A percentile compares a stretch with the other conserved stretches of the same genome.
These are phyloP conservation scores for Entomobrya proxima DNA, from an alignment of 2,888 invertebrate genomes.

Conservation along the genomic window DNA sequence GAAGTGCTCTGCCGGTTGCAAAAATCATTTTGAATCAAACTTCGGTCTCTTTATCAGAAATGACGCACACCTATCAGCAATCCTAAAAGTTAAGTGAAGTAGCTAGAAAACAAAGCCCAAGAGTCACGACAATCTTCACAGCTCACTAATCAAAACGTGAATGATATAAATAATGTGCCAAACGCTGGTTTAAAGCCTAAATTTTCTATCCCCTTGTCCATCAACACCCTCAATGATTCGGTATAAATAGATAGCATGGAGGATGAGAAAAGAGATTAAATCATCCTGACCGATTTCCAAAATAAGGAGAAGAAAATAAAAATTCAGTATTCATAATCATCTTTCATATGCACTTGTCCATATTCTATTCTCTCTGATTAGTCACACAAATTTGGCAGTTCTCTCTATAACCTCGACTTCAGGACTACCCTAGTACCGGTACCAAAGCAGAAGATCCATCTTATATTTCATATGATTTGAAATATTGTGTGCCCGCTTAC, in stretches of 20 bases:
- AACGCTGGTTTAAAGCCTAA: conserved; percentile 24
- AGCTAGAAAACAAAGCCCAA: background rate
- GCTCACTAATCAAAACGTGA: conserved; percentile 48
- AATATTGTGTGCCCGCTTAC: conserved; percentile 3
- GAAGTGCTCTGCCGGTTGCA: conserved; percentile 69
- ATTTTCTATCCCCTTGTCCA: background rate
- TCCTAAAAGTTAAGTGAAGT: background rate
- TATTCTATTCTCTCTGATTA: background rate
- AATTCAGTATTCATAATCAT: conserved; percentile 24
- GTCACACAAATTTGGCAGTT: too few species aligned
- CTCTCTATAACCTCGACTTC: too few species aligned
- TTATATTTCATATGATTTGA: background rate
- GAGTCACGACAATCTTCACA: conserved; percentile 57
- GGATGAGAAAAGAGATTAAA: conserved; percentile 19
- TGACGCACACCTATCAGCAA: background rate
- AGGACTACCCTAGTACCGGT: too few species aligned
- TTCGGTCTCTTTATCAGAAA: background rate
- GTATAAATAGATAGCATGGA: conserved; percentile 1
- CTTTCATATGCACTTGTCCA: too few species aligned
- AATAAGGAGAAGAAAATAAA: conserved; percentile 27
- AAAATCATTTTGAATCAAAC: conserved; percentile 58
- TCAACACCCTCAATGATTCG: conserved; percentile 1
- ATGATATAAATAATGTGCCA: conserved; percentile 15
- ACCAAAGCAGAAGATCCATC: background rate
- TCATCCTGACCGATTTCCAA: conserved; percentile 35